phyloP scores from a whole-genome alignment of 2,888 invertebrate species.

The Lasioglossum pauxillum region DNA sequence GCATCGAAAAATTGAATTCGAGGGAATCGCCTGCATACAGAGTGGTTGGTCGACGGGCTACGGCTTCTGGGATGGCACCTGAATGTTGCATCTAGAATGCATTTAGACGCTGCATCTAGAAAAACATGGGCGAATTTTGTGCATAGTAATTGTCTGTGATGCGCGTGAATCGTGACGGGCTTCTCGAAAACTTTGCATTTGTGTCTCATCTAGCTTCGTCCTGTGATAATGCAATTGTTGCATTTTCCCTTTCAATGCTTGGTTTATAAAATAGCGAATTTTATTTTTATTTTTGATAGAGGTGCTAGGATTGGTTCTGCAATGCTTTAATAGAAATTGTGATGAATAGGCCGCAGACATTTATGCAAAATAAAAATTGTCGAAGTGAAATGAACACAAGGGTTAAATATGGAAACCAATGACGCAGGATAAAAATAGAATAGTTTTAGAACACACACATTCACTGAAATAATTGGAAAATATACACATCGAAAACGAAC shows the following conservation, averaged over 20 bases:
- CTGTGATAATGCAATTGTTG: neutral
- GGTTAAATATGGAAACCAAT: no score
- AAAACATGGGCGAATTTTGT: neutral
- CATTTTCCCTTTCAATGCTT: neutral
- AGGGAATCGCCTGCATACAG: neutral
- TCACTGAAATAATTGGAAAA: neutral
- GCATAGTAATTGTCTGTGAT: neutral
- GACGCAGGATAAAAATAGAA: neutral
- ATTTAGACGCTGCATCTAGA: neutral
- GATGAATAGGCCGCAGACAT: neutral
- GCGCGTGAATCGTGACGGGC: neutral
- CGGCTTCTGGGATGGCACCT: neutral
- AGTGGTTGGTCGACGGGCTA: neutral
- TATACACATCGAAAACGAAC: neutral
- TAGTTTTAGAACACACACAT: neutral
- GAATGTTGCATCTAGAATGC: neutral
- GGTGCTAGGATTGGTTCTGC: neutral
- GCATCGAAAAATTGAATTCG: conserved; percentile 14
- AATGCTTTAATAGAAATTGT: neutral
- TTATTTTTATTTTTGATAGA: neutral
- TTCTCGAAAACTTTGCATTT: neutral
- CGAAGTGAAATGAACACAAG: no score
- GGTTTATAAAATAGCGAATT: neutral
- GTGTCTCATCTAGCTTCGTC: neutral
- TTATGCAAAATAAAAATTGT: neutral